Base-by-base conservation (phyloP, 37 sponge, comb jelly and placozoan species). In the Lycopodina hypogea region DNA sequence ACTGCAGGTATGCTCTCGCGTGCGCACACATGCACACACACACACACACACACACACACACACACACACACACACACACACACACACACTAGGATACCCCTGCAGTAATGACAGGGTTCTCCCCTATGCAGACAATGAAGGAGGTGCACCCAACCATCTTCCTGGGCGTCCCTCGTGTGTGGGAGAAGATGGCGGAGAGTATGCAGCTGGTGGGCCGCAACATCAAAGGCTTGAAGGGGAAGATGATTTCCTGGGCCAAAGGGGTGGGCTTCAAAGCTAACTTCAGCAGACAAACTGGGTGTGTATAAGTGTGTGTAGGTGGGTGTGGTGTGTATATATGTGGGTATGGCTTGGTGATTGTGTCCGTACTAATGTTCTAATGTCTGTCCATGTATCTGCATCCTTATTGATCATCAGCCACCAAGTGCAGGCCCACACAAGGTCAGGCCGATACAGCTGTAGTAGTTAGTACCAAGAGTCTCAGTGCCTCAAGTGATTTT, bases 81-180 rank as follows among this genome's bases (percentile, higher is more conserved):
- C n/a, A n/a, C n/a, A n/a, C n/a, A n/a, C n/a, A n/a, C n/a, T n/a
- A n/a, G n/a, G n/a, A n/a, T n/a, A n/a, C n/a, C n/a, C n/a, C n/a
- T n/a, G n/a, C 9, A 9, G 48, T 45, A 45, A 45, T 45, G 48
- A 45, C 8, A 45, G 48, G 48, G 48, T 45, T 26, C 60, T 26
- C 60, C 60, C 60, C 60, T 7, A 30, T 2, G 9, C 66, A 91
- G 45, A 96, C 97, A 6, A 58, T 96, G 87, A 70, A 81, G 71
- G 95, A 96, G 53, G 94, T 96, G 42, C 81, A 85, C 1, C 97
- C 97, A 11, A 93, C 94, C 51, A 78, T 89, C 39, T 93, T 96
- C 78, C 74, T 96, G 22, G 97, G 97, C 3, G 94, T 96, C 15
- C 95, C 97, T 14, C 86, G 92, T n/a, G 94, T 93, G 45, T 93